These are phyloP conservation scores for Clarias laeviceps DNA, from an alignment of 2,797 vertebrate species.

Conservation along the genomic window DNA sequence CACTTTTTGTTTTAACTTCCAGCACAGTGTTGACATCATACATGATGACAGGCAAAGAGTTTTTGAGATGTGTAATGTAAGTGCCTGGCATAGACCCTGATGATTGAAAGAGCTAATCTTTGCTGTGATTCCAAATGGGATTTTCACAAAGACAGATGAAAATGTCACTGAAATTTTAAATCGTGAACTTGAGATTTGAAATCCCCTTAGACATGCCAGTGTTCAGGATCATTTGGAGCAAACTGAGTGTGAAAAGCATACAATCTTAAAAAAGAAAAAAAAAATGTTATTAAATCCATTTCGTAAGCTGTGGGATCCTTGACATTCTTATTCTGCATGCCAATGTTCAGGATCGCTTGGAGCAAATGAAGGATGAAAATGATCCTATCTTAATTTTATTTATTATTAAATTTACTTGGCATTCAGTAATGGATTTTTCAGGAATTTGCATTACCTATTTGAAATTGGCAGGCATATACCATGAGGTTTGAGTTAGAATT, in stretches of 20 bases:
- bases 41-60: constrained; percentile 14
- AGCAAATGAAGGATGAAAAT: constrained; percentile 50
- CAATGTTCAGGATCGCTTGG: constrained; percentile 47
- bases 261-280: constrained; percentile 7
- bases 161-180: constrained; percentile 14
- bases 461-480: constrained; percentile 30
- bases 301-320: constrained; percentile 23
- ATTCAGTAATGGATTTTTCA: constrained; percentile 9
- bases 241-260: constrained; percentile 46
- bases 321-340: constrained; percentile 20
- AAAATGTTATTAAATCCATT: constrained; percentile 32
- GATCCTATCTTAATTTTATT: constrained; percentile 22
- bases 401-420: constrained; percentile 40
- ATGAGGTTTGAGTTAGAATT: constrained; percentile 27
- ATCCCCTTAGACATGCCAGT: constrained; percentile 20
- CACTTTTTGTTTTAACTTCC: not conserved
- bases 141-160: constrained; percentile 36
- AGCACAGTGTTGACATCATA: constrained; percentile 10
- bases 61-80: not conserved
- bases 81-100: not conserved
- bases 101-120: not conserved
- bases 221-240: constrained; percentile 48
- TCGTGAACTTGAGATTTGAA: constrained; percentile 10
- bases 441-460: constrained; percentile 46
- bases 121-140: not conserved